A percentile compares a stretch with the other conserved stretches of the same genome.
These are phyloP conservation scores for Atopsyche davidsoni DNA, from an alignment of 1,140 invertebrate species.

Conservation along the genomic window DNA sequence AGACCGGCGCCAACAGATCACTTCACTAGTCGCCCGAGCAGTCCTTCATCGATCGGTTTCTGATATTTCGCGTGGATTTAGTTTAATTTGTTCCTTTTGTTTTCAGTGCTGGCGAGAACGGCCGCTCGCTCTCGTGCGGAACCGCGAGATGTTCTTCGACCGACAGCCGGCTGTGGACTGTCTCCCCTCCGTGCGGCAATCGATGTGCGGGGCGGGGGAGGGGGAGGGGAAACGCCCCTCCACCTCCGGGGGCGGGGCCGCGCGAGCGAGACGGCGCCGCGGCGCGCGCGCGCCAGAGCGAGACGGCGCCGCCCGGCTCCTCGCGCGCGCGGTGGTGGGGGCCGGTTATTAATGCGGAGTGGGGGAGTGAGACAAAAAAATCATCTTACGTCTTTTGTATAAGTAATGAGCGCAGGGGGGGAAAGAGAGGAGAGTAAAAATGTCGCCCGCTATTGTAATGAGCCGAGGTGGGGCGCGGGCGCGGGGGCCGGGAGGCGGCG, in stretches of 20 bases:
- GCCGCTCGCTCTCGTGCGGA: conserved; percentile 4
- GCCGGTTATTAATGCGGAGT: conserved; percentile 29
- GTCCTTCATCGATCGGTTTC: no score
- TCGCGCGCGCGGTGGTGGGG: conserved; percentile 10
- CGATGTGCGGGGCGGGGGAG: conserved; percentile 14
- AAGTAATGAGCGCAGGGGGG: conserved; percentile 27
- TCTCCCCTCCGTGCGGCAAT: conserved; percentile 18
- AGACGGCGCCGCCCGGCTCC: conserved; percentile 6
- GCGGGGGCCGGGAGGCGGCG: conserved; percentile 19
- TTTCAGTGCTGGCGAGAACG: conserved; percentile 7
- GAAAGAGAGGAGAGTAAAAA: conserved; percentile 20
- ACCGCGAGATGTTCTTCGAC: conserved; percentile 11
- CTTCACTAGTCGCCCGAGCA: no score
- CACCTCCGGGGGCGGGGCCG: conserved; percentile 13
- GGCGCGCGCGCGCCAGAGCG: neutral
- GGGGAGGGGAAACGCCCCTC: conserved; percentile 16
- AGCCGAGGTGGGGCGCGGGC: conserved; percentile 8
- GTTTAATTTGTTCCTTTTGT: no score
- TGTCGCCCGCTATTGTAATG: conserved; percentile 30
- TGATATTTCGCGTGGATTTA: no score
- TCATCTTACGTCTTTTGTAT: conserved; percentile 32
- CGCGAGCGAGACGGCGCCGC: conserved; percentile 8
- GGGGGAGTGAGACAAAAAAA: conserved; percentile 31
- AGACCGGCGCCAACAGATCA: no score
- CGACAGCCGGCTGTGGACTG: conserved; percentile 22